Percentiles rank a stretch among this genome's conserved stretches.
Evolutionary conservation across 2,113 vertebrate genomes (phyloP).

Genomic region (Balaenoptera acutorostrata): DNA sequence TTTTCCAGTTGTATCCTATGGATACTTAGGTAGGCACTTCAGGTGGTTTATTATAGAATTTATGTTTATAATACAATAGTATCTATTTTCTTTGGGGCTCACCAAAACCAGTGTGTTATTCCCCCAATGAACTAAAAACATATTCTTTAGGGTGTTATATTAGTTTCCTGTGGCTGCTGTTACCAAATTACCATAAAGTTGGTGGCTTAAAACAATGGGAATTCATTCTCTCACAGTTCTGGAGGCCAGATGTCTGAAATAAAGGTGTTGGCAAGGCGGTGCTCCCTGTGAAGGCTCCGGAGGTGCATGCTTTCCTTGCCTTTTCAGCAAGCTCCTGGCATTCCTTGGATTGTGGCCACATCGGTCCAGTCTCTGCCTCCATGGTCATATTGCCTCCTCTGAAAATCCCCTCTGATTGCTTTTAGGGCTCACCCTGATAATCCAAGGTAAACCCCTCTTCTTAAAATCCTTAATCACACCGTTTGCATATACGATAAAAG

Average conservation of each 20-base stretch:
- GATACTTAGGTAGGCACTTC: background rate
- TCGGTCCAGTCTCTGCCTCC: background rate
- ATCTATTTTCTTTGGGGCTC: background rate
- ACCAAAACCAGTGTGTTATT: background rate
- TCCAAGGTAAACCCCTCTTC: background rate
- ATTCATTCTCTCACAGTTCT: background rate
- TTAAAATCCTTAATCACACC: background rate
- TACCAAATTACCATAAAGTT: background rate
- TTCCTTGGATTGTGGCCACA: background rate
- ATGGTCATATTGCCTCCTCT: background rate
- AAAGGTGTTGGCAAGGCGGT: background rate
- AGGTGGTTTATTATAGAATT: constrained; percentile 2
- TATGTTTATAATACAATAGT: background rate
- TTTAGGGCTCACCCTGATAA: background rate
- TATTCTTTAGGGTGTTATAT: background rate
- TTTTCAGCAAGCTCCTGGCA: background rate
- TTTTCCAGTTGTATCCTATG: background rate
- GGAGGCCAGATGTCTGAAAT: background rate
- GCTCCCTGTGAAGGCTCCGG: background rate
- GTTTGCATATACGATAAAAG: background rate
- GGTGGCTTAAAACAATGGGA: background rate
- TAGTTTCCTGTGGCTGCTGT: background rate
- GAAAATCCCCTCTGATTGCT: background rate
- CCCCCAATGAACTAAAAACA: background rate
- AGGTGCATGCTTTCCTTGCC: background rate